Percentiles rank a stretch among this genome's conserved stretches.
phyloP scores from a whole-genome alignment of 2,113 vertebrate genomes.

The Progne subis region DNA sequence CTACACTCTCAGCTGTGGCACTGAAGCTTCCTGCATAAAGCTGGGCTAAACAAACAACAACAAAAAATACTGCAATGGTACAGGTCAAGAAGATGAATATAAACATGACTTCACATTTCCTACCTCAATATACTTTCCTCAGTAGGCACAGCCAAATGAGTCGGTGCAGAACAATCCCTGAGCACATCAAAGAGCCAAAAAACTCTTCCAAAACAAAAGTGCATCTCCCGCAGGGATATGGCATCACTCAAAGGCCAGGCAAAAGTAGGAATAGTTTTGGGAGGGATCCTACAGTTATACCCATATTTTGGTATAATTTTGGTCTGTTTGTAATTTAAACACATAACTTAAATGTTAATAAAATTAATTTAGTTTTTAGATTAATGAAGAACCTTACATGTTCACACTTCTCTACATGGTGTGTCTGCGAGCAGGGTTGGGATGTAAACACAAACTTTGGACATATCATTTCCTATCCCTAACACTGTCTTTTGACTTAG shows the following conservation, averaged over 20 bases:
- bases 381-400: background rate
- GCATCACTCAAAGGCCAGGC: background rate
- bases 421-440: background rate
- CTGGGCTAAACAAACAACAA: background rate
- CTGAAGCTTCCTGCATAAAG: background rate
- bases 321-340: background rate
- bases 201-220: background rate
- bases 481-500: background rate
- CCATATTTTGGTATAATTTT: background rate
- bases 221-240: background rate
- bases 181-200: background rate
- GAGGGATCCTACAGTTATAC: background rate
- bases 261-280: background rate
- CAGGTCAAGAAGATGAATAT: background rate
- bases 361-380: background rate
- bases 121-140: background rate
- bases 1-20: background rate
- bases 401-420: background rate
- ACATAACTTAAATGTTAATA: background rate
- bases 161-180: background rate
- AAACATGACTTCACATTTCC: background rate
- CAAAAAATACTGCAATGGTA: background rate
- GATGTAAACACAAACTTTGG: background rate
- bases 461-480: background rate
- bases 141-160: background rate